Evolutionary conservation across 2,113 vertebrate species (phyloP), one percentile per base, ranked within the genome.

Genomic region (Podarcis muralis): DNA sequence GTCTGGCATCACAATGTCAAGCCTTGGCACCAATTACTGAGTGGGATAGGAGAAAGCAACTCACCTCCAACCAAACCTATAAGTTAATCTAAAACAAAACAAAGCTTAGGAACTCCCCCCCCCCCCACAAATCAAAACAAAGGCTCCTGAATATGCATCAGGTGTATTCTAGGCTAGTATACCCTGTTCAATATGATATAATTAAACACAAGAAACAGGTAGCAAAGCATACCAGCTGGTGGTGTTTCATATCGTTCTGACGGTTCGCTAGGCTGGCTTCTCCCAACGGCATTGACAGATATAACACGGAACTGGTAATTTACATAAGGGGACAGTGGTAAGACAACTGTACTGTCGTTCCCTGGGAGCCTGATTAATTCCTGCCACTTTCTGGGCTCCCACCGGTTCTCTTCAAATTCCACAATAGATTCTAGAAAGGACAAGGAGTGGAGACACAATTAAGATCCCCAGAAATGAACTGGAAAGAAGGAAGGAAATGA

Each of bases 271-370:
- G 98, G 95, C 5, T 53, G 94, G 79, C 99, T 98, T 89, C 92
- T 96, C 40, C 99, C 99, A 0, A 99, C 97, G 0, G 90, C 92
- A 1, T 99, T 99, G 16, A 98, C 83, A 0, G 96, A 98, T 0
- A 93, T 88, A 40, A 99, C 97, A 0, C 98, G 96, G 91, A 99
- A 99, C 83, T 97, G 96, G 87, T 99, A 99, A 89, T 97, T 97
- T 20, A 97, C 91, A 0, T 98, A 97, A 0, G 99, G 98, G 40
- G 97, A 94, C 91, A 99, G 96, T 3, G 97, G 83, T 75, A 98
- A 83, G 66, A 96, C 3, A 2, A 93, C 95, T 0, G 96, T 97
- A 53, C 96, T 97, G 78, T 96, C 97, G 82, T 97, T 97, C 13
- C 98, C 98, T 0, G 92, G 93, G 7, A 97, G 93, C 86, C 95